Evolutionary conservation across 1,140 invertebrate genomes (phyloP), one percentile per base, ranked within the genome.

Genomic region (Trichogramma pretiosum): DNA sequence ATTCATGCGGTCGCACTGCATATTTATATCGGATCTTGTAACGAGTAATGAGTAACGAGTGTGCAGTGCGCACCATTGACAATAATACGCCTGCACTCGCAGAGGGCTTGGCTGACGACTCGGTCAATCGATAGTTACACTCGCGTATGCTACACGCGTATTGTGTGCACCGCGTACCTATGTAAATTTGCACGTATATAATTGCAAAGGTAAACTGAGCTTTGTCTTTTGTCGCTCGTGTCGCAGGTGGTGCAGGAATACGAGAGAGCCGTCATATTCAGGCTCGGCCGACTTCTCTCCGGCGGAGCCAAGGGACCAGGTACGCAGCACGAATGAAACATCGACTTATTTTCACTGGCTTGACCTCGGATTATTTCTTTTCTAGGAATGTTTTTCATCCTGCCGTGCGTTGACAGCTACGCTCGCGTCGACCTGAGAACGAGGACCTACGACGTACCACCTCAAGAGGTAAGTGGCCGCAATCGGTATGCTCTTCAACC

Each of bases 401-500:
- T 95, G 41, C 92, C 93, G 1, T 96, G 93, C 68, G 89, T 96
- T 58, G 93, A 97, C 63, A 85, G 83, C 17, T 95, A 94, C 60
- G 85, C 87, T 13, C 84, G 91, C 36, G 89, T 92, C 7, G 92
- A 96, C 66, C 72, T 96, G 36, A 80, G 93, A 53, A 90, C 87
- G 7, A 79, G 91, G 48, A 92, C 89, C 1, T 95, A 95, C 62
- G 92, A 95, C 62, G 89, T 97, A 22, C 92, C 93, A 28, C 90
- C 92, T 9, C 92, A 95, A 74, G 92, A 95, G 77, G 91, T 93
- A 78, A 67, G 73, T 64, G 22, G 17, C n/a, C 18, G 24, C 24
- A 7, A 5, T 28, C 24, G 24, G 24, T n/a, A n/a, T n/a, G n/a
- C n/a, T n/a, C n/a, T n/a, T n/a, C n/a, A n/a, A n/a, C n/a, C n/a